Percentiles rank a stretch among this genome's conserved stretches.
Evolutionary conservation across 2,797 vertebrate genomes (phyloP).

Genomic region (Epinephelus malabaricus): DNA sequence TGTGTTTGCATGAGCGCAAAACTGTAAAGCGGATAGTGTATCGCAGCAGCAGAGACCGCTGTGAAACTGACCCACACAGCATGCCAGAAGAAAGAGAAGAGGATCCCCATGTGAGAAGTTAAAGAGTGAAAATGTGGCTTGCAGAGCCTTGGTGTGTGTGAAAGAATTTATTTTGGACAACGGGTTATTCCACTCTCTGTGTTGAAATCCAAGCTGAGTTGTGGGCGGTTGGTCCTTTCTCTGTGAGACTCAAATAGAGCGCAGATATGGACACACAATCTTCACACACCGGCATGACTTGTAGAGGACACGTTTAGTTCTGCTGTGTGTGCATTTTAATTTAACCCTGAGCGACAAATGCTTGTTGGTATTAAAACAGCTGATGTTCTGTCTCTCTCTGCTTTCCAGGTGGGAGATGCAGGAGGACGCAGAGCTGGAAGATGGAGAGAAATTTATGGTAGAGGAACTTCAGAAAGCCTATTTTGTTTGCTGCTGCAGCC

Average conservation of each 20-base stretch:
- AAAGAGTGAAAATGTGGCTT: conserved; percentile 26
- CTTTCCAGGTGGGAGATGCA: conserved; percentile 96
- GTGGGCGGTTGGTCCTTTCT: neutral
- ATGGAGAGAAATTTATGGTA: conserved; percentile 89
- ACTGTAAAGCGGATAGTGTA: conserved; percentile 2
- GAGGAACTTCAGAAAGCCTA: conserved; percentile 88
- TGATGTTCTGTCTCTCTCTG: conserved; percentile 56
- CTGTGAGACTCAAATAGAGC: conserved; percentile 17
- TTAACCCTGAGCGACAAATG: conserved; percentile 31
- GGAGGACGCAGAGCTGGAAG: conserved; percentile 88
- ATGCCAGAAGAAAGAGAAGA: conserved; percentile 31
- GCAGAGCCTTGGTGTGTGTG: neutral
- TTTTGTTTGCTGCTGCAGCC: conserved; percentile 75
- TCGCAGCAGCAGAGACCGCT: conserved; percentile 25
- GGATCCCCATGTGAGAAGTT: conserved; percentile 42
- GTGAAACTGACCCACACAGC: conserved; percentile 46
- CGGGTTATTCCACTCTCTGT: conserved; percentile 20
- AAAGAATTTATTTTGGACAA: conserved; percentile 29
- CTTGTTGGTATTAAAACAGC: conserved; percentile 45
- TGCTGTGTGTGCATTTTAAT: conserved; percentile 32
- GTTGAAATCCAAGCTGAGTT: conserved; percentile 7
- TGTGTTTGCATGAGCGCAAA: conserved; percentile 22
- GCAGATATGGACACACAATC: neutral
- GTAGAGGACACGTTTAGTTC: neutral
- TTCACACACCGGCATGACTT: neutral